A percentile compares a stretch with the other conserved stretches of the same genome.
These are phyloP conservation scores for Sylvicola cinctus DNA, from an alignment of 2,888 invertebrate species.

Conservation along the genomic window DNA sequence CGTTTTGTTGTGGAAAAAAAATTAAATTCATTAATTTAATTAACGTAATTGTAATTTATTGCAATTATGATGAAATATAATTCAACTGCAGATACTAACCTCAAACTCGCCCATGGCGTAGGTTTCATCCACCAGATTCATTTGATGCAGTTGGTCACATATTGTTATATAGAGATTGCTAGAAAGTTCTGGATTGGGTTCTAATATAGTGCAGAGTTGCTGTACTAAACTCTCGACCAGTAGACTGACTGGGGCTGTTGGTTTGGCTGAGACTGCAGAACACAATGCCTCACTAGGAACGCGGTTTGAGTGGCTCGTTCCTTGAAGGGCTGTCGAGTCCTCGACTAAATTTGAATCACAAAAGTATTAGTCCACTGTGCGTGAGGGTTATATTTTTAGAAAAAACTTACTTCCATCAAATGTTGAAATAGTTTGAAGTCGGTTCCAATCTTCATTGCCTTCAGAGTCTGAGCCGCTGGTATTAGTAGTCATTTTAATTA, in stretches of 20 bases:
- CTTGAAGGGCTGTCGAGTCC: no score
- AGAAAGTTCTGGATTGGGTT: slow-evolving; percentile 35
- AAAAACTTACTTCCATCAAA: slow-evolving; percentile 18
- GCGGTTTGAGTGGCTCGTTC: neutral
- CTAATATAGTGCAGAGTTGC: slow-evolving; percentile 41
- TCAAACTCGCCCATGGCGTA: slow-evolving; percentile 49
- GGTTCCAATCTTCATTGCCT: slow-evolving; percentile 8
- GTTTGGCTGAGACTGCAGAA: slow-evolving; percentile 11
- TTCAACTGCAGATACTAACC: slow-evolving; percentile 5
- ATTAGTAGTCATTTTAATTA: no score
- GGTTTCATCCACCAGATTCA: slow-evolving; percentile 48
- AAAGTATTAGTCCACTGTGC: neutral
- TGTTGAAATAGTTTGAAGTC: slow-evolving; percentile 17
- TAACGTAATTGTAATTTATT: neutral
- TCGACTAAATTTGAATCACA: neutral
- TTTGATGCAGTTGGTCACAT: slow-evolving; percentile 42
- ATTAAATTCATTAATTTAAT: neutral
- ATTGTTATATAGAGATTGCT: slow-evolving; percentile 41
- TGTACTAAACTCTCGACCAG: slow-evolving; percentile 49
- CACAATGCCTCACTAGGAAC: slow-evolving; percentile 5
- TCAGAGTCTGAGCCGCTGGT: neutral
- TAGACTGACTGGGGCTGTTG: slow-evolving; percentile 40
- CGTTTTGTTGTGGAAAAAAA: neutral
- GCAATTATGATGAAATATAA: neutral
- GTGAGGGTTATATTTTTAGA: no score